These are phyloP conservation scores for Ispidina lecontei DNA, from an alignment of 2,797 vertebrate species.

Conservation along the genomic window DNA sequence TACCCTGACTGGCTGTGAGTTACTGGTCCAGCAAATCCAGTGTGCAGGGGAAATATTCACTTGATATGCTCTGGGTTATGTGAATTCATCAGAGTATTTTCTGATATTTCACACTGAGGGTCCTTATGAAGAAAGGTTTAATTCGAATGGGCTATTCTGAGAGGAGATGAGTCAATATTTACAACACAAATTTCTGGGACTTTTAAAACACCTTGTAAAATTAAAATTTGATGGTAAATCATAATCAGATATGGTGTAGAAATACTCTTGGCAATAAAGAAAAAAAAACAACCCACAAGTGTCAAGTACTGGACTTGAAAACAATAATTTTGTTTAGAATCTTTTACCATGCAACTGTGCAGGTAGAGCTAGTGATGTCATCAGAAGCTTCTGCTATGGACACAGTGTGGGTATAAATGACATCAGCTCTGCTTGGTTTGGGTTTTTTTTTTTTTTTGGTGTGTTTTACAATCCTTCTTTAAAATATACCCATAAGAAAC, in stretches of 20 bases:
- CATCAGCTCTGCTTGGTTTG: neutral
- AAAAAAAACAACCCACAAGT: neutral
- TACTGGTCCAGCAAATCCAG: neutral
- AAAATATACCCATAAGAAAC: neutral
- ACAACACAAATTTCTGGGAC: neutral
- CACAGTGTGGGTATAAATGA: neutral
- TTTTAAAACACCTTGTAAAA: neutral
- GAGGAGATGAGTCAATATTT: neutral
- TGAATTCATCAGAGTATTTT: neutral
- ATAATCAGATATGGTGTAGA: neutral
- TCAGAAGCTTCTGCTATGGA: neutral
- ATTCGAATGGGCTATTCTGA: neutral
- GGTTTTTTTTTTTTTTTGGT: neutral
- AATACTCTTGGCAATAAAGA: neutral
- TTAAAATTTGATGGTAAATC: neutral
- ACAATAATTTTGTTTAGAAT: neutral
- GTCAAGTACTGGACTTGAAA: neutral
- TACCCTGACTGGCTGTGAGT: neutral
- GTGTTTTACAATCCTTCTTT: neutral
- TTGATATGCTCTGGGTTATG: neutral
- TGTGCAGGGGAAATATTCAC: neutral
- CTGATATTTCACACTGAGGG: neutral
- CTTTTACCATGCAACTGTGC: neutral
- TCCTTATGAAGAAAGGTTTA: neutral
- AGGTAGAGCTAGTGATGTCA: neutral